These are phyloP conservation scores for Cinara cedri DNA, from an alignment of 2,888 invertebrate genomes.

Conservation along the genomic window DNA sequence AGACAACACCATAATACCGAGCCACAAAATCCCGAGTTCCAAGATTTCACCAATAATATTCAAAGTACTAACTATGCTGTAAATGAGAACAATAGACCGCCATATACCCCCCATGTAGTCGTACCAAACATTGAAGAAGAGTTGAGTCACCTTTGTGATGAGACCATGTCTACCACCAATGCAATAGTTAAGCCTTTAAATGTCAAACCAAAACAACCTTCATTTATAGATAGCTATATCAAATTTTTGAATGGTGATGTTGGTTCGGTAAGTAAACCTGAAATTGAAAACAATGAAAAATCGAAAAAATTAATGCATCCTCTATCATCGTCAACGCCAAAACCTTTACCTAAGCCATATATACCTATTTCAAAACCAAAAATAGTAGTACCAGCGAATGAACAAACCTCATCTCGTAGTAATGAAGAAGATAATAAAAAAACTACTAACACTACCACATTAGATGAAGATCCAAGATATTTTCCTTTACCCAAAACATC, in stretches of 20 bases:
- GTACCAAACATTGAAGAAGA: slow-evolving; percentile 90
- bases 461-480: slow-evolving; percentile 74
- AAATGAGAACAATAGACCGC: slow-evolving; percentile 22
- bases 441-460: not conserved
- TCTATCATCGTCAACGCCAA: not conserved
- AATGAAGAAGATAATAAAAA: slow-evolving; percentile 9
- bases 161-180: slow-evolving; percentile 67
- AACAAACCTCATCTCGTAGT: not conserved
- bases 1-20: not conserved
- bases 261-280: not conserved
- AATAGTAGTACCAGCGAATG: not conserved
- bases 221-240: slow-evolving; percentile 86
- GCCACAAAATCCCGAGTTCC: slow-evolving; percentile 11
- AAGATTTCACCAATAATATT: not conserved
- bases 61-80: not conserved
- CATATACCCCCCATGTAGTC: slow-evolving; percentile 81
- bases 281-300: not conserved
- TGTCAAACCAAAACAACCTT: slow-evolving; percentile 67
- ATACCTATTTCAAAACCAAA: slow-evolving; percentile 28
- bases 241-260: slow-evolving; percentile 78
- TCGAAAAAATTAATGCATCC: not conserved
- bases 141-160: slow-evolving; percentile 77
- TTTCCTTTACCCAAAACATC: slow-evolving; percentile 73
- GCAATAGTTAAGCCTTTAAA: slow-evolving; percentile 64
- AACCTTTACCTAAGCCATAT: slow-evolving; percentile 27